Evolutionary conservation across 2,888 invertebrate species (phyloP).

Genomic region (Scrobipalpa costella): DNA sequence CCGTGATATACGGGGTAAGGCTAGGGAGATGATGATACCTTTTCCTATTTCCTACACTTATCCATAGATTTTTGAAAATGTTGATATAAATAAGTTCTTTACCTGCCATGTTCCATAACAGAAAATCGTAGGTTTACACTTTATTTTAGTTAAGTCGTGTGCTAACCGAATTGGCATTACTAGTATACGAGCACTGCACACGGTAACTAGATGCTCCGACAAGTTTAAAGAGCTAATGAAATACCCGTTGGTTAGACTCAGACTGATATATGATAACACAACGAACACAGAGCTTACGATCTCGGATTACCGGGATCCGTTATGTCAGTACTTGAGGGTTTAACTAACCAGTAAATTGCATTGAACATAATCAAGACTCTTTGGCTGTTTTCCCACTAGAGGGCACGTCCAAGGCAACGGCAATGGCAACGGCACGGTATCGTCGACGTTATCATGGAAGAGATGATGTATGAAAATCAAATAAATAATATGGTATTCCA

Average conservation of each 20-base stretch:
- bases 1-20: too few species aligned
- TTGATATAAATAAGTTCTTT: too few species aligned
- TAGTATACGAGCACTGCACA: neutral
- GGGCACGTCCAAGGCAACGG: too few species aligned
- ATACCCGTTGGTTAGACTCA: slow-evolving; percentile 32
- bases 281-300: slow-evolving; percentile 18
- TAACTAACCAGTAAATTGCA: slow-evolving; percentile 21
- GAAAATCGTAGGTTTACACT: neutral
- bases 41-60: too few species aligned
- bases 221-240: slow-evolving; percentile 37
- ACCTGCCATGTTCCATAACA: too few species aligned
- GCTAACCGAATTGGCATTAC: neutral
- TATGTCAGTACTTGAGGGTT: slow-evolving; percentile 17
- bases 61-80: too few species aligned
- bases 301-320: slow-evolving; percentile 20
- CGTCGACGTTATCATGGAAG: too few species aligned
- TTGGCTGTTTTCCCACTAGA: too few species aligned
- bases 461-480: too few species aligned
- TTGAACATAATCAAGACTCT: slow-evolving; percentile 21
- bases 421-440: too few species aligned
- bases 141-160: neutral
- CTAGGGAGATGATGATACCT: too few species aligned
- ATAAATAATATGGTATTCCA: too few species aligned
- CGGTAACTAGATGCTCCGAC: slow-evolving; percentile 27
- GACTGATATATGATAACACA: slow-evolving; percentile 25